Percentiles rank a stretch among this genome's conserved stretches.
Evolutionary conservation across 2,797 vertebrate genomes (phyloP).

Genomic region (Poeciliopsis presidionis): DNA sequence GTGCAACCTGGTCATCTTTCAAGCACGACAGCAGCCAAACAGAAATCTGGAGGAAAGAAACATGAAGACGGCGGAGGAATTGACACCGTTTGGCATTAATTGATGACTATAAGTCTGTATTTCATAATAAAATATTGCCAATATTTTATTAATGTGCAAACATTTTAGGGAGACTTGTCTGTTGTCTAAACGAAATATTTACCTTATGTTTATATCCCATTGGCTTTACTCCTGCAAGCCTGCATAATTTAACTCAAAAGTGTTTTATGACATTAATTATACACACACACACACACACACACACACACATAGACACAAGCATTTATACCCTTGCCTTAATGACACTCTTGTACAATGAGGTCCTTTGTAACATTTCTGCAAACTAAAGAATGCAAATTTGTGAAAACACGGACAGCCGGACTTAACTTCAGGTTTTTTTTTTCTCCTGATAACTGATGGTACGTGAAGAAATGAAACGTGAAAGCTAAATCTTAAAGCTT

Average conservation of each 20-base stretch:
- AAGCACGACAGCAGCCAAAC: constrained; percentile 16
- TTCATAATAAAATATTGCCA: constrained; percentile 12
- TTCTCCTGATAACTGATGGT: neutral
- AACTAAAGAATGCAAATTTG: neutral
- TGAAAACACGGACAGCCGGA: neutral
- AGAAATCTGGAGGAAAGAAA: constrained; percentile 4
- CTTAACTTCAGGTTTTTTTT: neutral
- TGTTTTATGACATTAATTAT: neutral
- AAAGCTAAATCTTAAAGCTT: neutral
- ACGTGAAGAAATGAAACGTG: neutral
- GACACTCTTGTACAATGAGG: neutral
- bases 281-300: too few species aligned
- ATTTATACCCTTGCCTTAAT: neutral
- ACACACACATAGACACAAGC: neutral
- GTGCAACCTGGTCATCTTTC: constrained; percentile 49
- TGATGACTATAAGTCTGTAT: neutral
- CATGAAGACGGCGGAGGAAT: constrained; percentile 54
- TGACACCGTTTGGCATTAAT: constrained; percentile 42
- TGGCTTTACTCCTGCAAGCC: neutral
- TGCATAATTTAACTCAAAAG: neutral
- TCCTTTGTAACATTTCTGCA: neutral
- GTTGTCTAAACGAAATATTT: neutral
- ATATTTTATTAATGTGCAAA: neutral
- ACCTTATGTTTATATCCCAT: neutral
- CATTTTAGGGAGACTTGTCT: constrained; percentile 25